These are phyloP conservation scores for Empis stercorea DNA, from an alignment of 2,888 invertebrate genomes.

Conservation along the genomic window DNA sequence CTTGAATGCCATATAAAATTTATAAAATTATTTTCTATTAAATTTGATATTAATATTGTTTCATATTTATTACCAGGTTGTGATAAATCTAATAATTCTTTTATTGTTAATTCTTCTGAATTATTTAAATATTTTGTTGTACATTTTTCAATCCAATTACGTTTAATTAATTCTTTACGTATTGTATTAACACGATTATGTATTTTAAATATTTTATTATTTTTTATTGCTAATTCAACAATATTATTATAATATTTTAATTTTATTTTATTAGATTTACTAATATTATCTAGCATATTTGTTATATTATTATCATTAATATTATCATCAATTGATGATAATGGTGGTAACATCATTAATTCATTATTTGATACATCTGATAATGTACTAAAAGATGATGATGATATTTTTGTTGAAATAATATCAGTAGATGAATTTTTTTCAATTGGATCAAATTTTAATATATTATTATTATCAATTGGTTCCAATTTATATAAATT, in stretches of 20 bases:
- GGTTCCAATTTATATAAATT: too few relatives aligned
- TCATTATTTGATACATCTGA: too few relatives aligned
- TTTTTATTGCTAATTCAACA: not conserved
- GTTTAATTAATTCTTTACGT: conserved; percentile 41
- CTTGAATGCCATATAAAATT: conserved; percentile 58
- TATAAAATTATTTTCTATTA: conserved; percentile 45
- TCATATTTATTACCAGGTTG: conserved; percentile 29
- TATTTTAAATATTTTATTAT: conserved; percentile 28
- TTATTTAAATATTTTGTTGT: conserved; percentile 26
- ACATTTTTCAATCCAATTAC: conserved; percentile 65
- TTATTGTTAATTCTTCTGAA: conserved; percentile 25
- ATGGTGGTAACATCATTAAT: too few relatives aligned
- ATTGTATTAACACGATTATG: conserved; percentile 26
- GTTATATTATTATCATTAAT: too few relatives aligned
- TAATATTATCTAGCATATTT: too few relatives aligned
- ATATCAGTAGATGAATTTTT: too few relatives aligned
- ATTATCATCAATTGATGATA: too few relatives aligned
- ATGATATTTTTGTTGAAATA: too few relatives aligned
- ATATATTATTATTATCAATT: too few relatives aligned
- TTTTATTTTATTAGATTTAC: too few relatives aligned
- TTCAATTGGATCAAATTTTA: too few relatives aligned
- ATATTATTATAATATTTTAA: not conserved
- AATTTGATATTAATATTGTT: conserved; percentile 30
- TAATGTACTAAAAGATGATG: too few relatives aligned
- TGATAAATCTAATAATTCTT: conserved; percentile 23